A percentile compares a stretch with the other conserved stretches of the same genome.
Evolutionary conservation across 2,888 invertebrate species (phyloP).

Genomic region (Drosophila demipolita): DNA sequence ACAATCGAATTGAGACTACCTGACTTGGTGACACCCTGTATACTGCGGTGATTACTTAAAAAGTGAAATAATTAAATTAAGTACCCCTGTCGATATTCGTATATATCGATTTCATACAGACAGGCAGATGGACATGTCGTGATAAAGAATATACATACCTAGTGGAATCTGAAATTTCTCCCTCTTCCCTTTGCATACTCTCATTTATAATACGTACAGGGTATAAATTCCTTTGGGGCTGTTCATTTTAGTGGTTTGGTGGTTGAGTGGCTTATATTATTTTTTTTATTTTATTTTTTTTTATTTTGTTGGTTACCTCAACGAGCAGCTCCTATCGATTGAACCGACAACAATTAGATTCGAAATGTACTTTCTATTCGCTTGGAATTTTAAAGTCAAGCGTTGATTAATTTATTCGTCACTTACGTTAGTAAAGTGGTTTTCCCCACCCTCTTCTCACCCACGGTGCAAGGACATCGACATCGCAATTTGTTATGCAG

Average conservation of each 20-base stretch:
- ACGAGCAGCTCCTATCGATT: slow-evolving; percentile 37
- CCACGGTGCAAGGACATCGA: slow-evolving; percentile 29
- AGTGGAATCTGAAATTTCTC: not conserved
- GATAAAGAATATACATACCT: not conserved
- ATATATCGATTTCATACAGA: not conserved
- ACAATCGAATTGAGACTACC: not conserved
- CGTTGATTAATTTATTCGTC: slow-evolving; percentile 70
- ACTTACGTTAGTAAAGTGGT: slow-evolving; percentile 7
- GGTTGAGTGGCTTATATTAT: not conserved
- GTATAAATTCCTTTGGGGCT: slow-evolving; percentile 9
- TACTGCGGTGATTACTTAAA: too few species aligned
- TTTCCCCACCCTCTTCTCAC: not conserved
- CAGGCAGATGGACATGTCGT: not conserved
- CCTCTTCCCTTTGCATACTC: not conserved
- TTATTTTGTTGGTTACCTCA: slow-evolving; percentile 1
- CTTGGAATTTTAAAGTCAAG: slow-evolving; percentile 49
- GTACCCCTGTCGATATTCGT: not conserved
- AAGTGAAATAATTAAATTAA: not conserved
- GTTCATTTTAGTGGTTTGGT: slow-evolving; percentile 3
- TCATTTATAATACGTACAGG: not conserved
- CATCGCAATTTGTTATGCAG: slow-evolving; percentile 63
- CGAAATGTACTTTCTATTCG: slow-evolving; percentile 48
- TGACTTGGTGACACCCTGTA: not conserved
- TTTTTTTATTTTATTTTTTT: not conserved
- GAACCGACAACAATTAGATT: slow-evolving; percentile 58